phyloP scores from a whole-genome alignment of 1,140 invertebrate genomes.

The Drosophila ironensis region DNA sequence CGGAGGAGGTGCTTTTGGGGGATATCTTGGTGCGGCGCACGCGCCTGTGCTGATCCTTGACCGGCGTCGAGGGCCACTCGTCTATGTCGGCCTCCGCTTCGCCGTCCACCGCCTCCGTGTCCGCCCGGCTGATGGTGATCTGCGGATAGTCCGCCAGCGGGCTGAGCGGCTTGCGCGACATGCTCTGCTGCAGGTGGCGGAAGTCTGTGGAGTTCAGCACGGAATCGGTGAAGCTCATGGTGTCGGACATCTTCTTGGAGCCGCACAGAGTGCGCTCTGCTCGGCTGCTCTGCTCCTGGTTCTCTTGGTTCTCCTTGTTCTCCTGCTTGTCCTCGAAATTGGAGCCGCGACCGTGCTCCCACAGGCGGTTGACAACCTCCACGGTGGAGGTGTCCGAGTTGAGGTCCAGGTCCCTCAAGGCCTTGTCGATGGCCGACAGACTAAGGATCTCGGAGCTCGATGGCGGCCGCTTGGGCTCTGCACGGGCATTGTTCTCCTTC shows the following conservation, averaged over 20 bases:
- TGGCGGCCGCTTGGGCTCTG: slow-evolving; percentile 22
- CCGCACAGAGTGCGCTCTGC: slow-evolving; percentile 40
- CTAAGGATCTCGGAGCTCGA: slow-evolving; percentile 64
- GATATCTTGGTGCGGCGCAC: slow-evolving; percentile 54
- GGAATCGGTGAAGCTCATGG: slow-evolving; percentile 75
- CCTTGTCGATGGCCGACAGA: slow-evolving; percentile 70
- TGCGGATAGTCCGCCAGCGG: slow-evolving; percentile 57
- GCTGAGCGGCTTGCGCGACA: slow-evolving; percentile 61
- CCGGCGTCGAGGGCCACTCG: slow-evolving; percentile 68
- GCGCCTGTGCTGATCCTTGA: slow-evolving; percentile 44
- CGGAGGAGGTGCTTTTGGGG: slow-evolving; percentile 36
- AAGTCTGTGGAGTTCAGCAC: slow-evolving; percentile 65
- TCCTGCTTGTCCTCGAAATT: slow-evolving; percentile 27
- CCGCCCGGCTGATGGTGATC: slow-evolving; percentile 34
- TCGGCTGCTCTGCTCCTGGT: slow-evolving; percentile 35
- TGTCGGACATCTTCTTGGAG: slow-evolving; percentile 47
- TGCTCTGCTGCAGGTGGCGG: slow-evolving; percentile 54
- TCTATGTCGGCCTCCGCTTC: slow-evolving; percentile 54
- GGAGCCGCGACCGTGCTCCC: slow-evolving; percentile 12
- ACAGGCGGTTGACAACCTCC: slow-evolving; percentile 44
- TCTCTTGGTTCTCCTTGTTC: slow-evolving; percentile 55
- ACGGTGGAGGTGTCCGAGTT: slow-evolving; percentile 58
- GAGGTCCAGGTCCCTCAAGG: slow-evolving; percentile 53
- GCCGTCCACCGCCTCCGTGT: slow-evolving; percentile 13
- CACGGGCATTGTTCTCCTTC: slow-evolving; percentile 2